Base-by-base conservation (phyloP, 2,113 vertebrate genomes). In the Nothobranchius furzeri region DNA sequence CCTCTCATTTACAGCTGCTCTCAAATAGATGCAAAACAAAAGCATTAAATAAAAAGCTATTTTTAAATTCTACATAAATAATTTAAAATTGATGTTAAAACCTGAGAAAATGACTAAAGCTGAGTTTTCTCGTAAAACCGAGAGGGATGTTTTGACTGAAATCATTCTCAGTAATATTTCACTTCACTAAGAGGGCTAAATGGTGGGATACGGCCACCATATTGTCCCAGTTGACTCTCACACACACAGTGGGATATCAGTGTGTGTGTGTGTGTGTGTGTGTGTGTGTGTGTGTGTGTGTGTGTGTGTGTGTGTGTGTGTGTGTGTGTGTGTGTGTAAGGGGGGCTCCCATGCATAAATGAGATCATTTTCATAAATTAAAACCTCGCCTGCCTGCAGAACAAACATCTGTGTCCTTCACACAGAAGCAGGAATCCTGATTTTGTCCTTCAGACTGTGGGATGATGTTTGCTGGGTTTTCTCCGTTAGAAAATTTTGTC, bases 321-420 rank as follows among this genome's bases (percentile, higher is more conserved):
- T 64, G 49, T 47, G 58, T 20, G 43, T 62, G 47, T 50, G 72
- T 68, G 48, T 35, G 25, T 45, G 25, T 25, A 49, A 48, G 57
- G 53, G 73, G 72, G 73, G 53, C 55, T 77, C 73, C 81, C 79
- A 86, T 88, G 84, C 82, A 86, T 88, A 88, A 86, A 85, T 55
- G 0, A 77, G 84, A 86, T 85, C 72, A 86, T 88, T 88, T 88
- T 88, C 86, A 88, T 85, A 88, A 88, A 88, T 88, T 88, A 88
- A 85, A 88, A 78, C 82, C 81, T 84, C 42, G 86, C 81, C 82
- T 81, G 86, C 81, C 82, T 81, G 79, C 81, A 83, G 86, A 86
- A 82, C 40, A 74, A 88, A 88, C 86, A 88, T 88, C 86, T 88
- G 86, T 88, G 83, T 66, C 74, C 69, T 75, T 79, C 74, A 73